A percentile compares a stretch with the other conserved stretches of the same genome.
phyloP scores from a whole-genome alignment of 1,140 invertebrate genomes.

The Drosophila lacertosa region DNA sequence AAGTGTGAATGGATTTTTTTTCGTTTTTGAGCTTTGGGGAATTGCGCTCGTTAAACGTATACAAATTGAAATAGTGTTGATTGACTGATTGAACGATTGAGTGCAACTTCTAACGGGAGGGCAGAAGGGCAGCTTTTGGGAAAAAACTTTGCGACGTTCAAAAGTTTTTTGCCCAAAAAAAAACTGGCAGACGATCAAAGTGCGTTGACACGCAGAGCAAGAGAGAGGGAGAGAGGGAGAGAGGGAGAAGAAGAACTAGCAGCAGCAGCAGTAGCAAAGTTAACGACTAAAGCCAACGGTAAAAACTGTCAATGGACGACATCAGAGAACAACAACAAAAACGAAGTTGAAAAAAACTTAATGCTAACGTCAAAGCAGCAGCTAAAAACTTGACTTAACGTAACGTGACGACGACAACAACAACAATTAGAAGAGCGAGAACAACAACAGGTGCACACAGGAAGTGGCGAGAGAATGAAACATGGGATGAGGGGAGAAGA shows the following conservation, averaged over 20 bases:
- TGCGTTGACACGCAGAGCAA: neutral
- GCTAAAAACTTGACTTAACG: conserved; percentile 56
- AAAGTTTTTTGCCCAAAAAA: conserved; percentile 62
- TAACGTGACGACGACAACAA: conserved; percentile 59
- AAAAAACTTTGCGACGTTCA: conserved; percentile 45
- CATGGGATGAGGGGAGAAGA: neutral
- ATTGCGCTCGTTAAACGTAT: conserved; percentile 49
- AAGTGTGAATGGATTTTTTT: conserved; percentile 27
- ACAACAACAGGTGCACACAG: conserved; percentile 42
- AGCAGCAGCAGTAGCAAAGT: conserved; percentile 6
- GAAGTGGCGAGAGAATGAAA: neutral
- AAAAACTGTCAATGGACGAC: conserved; percentile 71
- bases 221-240: neutral
- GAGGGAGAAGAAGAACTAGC: neutral
- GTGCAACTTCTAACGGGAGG: neutral
- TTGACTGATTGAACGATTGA: conserved; percentile 25
- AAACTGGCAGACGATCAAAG: conserved; percentile 18
- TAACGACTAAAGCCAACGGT: conserved; percentile 52
- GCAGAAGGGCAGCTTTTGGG: neutral
- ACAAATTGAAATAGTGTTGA: conserved; percentile 65
- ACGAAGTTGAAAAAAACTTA: conserved; percentile 52
- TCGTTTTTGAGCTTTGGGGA: conserved; percentile 17
- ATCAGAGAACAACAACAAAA: conserved; percentile 15
- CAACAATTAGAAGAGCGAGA: conserved; percentile 30
- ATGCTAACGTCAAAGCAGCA: conserved; percentile 54